phyloP scores from a whole-genome alignment of 2,888 invertebrate species.

The Epistrophe grossulariae region DNA sequence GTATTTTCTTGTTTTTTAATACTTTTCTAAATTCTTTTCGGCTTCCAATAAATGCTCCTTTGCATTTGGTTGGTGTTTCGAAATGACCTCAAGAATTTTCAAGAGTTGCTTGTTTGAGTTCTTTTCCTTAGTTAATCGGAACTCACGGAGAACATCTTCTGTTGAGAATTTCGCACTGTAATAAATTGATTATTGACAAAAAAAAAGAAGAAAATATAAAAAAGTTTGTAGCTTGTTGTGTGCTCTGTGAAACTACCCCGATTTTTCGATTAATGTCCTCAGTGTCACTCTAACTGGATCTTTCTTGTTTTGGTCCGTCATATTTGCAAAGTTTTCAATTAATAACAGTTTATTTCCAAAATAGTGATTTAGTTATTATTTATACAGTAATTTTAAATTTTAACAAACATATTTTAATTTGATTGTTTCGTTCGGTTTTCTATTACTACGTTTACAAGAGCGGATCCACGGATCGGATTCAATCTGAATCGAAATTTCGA shows the following conservation, averaged over 20 bases:
- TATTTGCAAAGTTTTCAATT: slow-evolving; percentile 43
- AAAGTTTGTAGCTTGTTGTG: not conserved
- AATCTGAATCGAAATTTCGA: too few species aligned
- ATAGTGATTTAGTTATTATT: not conserved
- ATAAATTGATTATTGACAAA: slow-evolving; percentile 7
- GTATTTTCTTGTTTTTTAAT: not conserved
- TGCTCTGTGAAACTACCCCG: slow-evolving; percentile 78
- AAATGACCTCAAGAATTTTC: slow-evolving; percentile 80
- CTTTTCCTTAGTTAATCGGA: slow-evolving; percentile 80
- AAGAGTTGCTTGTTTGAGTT: slow-evolving; percentile 79
- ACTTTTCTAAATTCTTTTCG: slow-evolving; percentile 79
- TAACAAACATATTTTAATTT: not conserved
- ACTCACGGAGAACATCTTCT: slow-evolving; percentile 81
- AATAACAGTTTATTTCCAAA: slow-evolving; percentile 56
- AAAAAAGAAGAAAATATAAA: not conserved
- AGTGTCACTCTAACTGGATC: slow-evolving; percentile 80
- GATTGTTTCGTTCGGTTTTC: not conserved
- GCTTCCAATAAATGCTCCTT: slow-evolving; percentile 79
- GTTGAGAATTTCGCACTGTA: slow-evolving; percentile 80
- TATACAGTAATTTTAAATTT: not conserved
- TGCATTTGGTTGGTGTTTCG: slow-evolving; percentile 80
- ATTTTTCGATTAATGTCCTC: slow-evolving; percentile 79
- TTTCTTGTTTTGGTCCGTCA: slow-evolving; percentile 73
- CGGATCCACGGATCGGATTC: too few species aligned
- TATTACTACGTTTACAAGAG: too few species aligned